Evolutionary conservation across 2,113 vertebrate species (phyloP).

Genomic region (Podocnemis expansa): DNA sequence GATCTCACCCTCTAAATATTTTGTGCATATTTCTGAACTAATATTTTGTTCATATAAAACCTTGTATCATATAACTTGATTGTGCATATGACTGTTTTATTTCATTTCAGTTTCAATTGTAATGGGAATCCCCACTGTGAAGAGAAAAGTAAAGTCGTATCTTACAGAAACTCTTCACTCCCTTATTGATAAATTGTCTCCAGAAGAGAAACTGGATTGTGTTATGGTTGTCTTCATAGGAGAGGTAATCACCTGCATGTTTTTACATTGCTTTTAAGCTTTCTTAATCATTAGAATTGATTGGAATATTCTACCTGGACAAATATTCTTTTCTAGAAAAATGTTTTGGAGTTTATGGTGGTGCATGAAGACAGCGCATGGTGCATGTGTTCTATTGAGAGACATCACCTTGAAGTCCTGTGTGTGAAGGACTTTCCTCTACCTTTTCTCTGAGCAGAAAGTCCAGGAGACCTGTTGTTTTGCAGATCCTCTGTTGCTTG

Average conservation of each 20-base stretch:
- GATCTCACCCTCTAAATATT: background rate
- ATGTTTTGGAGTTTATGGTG: background rate
- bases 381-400: background rate
- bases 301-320: background rate
- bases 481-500: background rate
- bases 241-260: conserved; percentile 84
- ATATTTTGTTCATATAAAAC: background rate
- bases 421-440: background rate
- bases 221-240: conserved; percentile 96
- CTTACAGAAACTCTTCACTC: conserved; percentile 96
- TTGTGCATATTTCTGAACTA: background rate
- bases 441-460: fast-evolving
- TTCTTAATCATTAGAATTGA: background rate
- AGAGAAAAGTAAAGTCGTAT: conserved; percentile 97
- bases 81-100: conserved; percentile 38
- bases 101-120: conserved; percentile 92
- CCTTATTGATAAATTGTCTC: conserved; percentile 94
- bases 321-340: background rate
- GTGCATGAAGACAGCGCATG: background rate
- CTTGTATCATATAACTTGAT: background rate
- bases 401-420: background rate
- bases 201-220: conserved; percentile 95
- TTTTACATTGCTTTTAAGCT: background rate
- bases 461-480: background rate
- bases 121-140: conserved; percentile 99